Base-by-base conservation (phyloP, 2,113 vertebrate genomes). In the Grammomys dolichurus region DNA sequence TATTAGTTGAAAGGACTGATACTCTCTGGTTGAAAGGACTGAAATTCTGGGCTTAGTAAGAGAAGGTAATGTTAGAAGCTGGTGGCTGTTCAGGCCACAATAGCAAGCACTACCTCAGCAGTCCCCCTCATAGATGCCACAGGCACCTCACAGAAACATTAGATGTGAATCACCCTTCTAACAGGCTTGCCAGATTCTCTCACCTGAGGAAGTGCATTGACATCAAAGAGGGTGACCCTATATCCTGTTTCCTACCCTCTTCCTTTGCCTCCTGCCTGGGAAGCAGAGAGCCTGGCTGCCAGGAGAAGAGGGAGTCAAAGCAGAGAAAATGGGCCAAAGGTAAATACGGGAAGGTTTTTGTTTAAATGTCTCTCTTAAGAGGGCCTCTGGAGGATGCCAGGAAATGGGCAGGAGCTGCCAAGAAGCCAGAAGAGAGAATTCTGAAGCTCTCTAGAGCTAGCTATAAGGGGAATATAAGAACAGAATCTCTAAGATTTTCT, bases 401-500 rank as follows among this genome's bases (percentile, higher is more conserved):
- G 31, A 77, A 51, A 28, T 1, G 2, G 33, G 28, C 3, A 26
- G 24, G 56, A 22, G 2, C 70, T 43, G 48, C 54, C 13, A 6
- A 81, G 65, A 31, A 88, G 43, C 3, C 14, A 4, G 6, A 0
- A 82, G 69, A 94, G 65, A 43, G 75, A 70, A 51, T 69, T 84
- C 69, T 63, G 24, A 95, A 93, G 58, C 11, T n/a, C 69, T 89
- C 67, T 11, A 48, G 36, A 26, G 85, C 60, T 69, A 22, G 72
- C 72, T 69, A 17, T 4, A 46, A 63, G 36, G 46, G 19, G 13
- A 33, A 0, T 13, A 43, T 51, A 60, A 54, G 7, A 90, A 88
- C 43, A 87, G 93, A 97, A 56, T 22, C 56, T 67, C 43, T 6
- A 73, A 56, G 67, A 69, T 36, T n/a, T 72, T 17, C 80, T 93